Percentiles rank a stretch among this genome's conserved stretches.
These are phyloP conservation scores for Ianthella basta DNA, from an alignment of 37 sponge, comb jelly and placozoan species.

Conservation along the genomic window DNA sequence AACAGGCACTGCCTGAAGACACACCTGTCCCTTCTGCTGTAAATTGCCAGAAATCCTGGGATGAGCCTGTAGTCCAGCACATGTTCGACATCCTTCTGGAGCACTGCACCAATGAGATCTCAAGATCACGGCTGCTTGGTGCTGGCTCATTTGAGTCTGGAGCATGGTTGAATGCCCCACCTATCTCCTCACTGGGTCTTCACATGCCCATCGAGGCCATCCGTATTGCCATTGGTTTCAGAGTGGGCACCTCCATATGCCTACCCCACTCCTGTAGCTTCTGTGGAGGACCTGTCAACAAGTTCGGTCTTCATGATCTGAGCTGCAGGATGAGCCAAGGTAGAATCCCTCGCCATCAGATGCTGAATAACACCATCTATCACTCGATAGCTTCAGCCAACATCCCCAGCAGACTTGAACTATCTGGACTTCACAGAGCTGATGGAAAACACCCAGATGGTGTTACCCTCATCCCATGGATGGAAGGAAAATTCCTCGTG, in stretches of 20 bases:
- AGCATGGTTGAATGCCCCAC: constrained; percentile 21
- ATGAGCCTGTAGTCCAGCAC: neutral
- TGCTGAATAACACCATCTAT: constrained; percentile 33
- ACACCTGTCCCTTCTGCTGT: neutral
- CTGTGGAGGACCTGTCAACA: constrained; percentile 42
- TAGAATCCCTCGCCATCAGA: constrained; percentile 14
- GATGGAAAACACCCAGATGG: constrained; percentile 46
- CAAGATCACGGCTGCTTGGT: neutral
- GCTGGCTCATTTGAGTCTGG: constrained; percentile 26
- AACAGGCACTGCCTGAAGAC: neutral
- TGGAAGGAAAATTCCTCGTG: no score
- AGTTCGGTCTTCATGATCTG: constrained; percentile 21
- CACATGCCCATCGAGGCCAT: neutral
- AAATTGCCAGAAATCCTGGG: constrained; percentile 34
- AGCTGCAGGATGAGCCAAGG: constrained; percentile 29
- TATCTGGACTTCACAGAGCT: constrained; percentile 2
- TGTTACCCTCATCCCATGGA: constrained; percentile 38
- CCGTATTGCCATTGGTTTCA: constrained; percentile 42
- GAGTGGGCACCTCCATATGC: constrained; percentile 30
- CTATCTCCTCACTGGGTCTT: constrained; percentile 30
- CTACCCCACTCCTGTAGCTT: constrained; percentile 26
- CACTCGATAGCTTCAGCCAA: constrained; percentile 31
- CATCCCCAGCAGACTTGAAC: constrained; percentile 24
- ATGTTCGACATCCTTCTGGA: neutral
- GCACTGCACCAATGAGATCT: constrained; percentile 1